Percentiles rank a stretch among this genome's conserved stretches.
These are phyloP conservation scores for Lagocephalus sceleratus DNA, from an alignment of 2,797 vertebrate genomes.

Conservation along the genomic window DNA sequence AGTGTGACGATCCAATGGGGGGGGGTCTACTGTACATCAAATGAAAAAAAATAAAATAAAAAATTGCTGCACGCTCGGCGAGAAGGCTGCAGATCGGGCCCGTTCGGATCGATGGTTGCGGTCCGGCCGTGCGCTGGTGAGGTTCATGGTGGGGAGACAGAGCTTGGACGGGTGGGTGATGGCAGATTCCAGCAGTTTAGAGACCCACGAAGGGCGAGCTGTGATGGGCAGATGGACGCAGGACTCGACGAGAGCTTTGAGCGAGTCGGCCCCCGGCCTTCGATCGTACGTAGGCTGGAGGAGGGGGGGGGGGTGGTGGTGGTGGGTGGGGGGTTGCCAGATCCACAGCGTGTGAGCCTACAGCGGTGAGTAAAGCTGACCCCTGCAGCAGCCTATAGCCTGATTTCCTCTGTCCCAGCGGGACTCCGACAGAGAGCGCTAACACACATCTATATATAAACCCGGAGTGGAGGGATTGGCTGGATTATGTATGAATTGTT, in stretches of 20 bases:
- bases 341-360: conserved; percentile 22
- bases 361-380: conserved; percentile 35
- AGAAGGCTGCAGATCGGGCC: too few species aligned
- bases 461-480: conserved; percentile 38
- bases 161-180: too few species aligned
- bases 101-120: too few species aligned
- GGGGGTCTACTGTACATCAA: too few species aligned
- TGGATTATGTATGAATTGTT: conserved; percentile 60
- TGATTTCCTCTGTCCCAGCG: conserved; percentile 27
- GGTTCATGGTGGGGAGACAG: too few species aligned
- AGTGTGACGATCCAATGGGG: too few species aligned
- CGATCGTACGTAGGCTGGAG: conserved; percentile 36
- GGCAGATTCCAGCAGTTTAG: background rate
- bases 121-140: too few species aligned
- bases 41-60: too few species aligned
- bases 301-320: background rate
- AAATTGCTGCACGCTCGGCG: too few species aligned
- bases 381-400: conserved; percentile 27
- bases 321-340: too few species aligned
- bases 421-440: conserved; percentile 25
- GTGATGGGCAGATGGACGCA: conserved; percentile 23
- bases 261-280: conserved; percentile 18
- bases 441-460: conserved; percentile 62
- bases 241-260: conserved; percentile 12
- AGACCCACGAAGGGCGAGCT: conserved; percentile 16